These are phyloP conservation scores for Petrocephalus schoutedeni DNA, from an alignment of 2,797 vertebrate species.

Conservation along the genomic window DNA sequence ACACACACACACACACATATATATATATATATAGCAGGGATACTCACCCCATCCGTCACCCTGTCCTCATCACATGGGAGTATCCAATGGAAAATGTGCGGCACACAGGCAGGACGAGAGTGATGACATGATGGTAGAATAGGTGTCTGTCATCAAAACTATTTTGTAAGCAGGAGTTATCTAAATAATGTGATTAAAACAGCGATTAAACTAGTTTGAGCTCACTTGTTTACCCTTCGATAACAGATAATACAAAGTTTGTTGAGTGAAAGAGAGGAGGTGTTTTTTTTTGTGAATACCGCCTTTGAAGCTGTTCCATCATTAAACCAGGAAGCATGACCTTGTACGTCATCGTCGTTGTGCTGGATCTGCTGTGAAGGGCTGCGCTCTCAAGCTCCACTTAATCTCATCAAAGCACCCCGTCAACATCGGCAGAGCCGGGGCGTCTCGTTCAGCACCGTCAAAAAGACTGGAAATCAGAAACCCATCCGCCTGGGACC, in stretches of 20 bases:
- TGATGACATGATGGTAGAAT: not conserved
- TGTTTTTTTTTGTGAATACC: not conserved
- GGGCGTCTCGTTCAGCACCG: not conserved
- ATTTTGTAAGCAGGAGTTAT: not conserved
- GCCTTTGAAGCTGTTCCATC: not conserved
- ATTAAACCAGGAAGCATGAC: not conserved
- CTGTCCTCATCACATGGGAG: not conserved
- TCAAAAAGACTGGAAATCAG: not conserved
- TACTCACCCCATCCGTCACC: not conserved
- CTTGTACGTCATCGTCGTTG: not conserved
- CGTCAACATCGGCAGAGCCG: not conserved
- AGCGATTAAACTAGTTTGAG: not conserved
- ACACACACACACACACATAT: too few species aligned
- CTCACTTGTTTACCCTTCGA: not conserved
- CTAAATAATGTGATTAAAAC: not conserved
- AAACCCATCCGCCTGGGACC: not conserved
- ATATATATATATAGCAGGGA: not conserved
- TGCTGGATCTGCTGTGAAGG: not conserved
- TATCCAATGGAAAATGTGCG: not conserved
- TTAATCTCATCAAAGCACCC: constrained; percentile 7
- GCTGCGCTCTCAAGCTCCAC: not conserved
- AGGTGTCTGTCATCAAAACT: not conserved
- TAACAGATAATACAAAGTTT: not conserved
- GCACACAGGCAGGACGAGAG: not conserved
- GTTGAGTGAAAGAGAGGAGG: not conserved